phyloP scores from a whole-genome alignment of 2,113 vertebrate genomes.

The Cebus imitator region DNA sequence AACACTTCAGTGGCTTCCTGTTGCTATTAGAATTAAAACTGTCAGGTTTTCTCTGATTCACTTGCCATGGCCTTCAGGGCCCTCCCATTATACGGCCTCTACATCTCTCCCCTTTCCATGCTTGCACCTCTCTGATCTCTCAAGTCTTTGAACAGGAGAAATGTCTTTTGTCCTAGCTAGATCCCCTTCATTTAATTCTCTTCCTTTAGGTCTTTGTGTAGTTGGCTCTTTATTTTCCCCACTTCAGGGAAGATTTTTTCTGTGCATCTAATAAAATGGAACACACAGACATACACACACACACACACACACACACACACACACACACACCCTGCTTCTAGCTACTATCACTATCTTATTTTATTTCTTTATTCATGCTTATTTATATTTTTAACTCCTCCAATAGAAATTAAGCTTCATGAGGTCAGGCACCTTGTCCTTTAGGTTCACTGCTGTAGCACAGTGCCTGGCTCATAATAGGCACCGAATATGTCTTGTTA shows the following conservation, averaged over 20 bases:
- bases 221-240: background rate
- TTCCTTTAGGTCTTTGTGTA: background rate
- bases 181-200: background rate
- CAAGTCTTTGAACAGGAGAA: background rate
- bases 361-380: slow-evolving; percentile 16
- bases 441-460: background rate
- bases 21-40: background rate
- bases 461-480: background rate
- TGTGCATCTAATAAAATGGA: background rate
- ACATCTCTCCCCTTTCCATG: background rate
- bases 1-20: background rate
- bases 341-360: background rate
- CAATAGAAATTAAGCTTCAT: background rate
- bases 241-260: background rate
- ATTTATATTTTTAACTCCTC: background rate
- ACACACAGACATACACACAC: background rate
- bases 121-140: background rate
- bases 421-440: background rate
- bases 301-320: too few species aligned
- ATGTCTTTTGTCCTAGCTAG: background rate
- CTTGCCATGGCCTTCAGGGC: background rate
- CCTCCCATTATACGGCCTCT: background rate
- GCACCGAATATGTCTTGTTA: background rate
- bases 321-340: background rate
- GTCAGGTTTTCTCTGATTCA: background rate